Conservation (phyloP, 2,797 vertebrate species). For the Coracias cyanogaster region DNA sequence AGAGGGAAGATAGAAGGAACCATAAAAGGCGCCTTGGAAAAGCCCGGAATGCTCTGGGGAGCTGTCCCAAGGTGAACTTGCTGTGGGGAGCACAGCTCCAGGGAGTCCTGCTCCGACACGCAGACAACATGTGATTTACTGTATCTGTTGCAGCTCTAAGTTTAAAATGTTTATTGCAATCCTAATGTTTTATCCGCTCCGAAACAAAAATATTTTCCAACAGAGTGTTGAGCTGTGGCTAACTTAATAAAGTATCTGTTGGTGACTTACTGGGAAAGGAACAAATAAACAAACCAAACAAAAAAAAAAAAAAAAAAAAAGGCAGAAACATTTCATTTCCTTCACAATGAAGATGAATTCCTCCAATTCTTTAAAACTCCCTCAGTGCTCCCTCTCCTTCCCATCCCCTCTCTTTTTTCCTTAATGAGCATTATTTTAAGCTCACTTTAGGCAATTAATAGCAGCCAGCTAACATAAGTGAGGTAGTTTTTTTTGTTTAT, state of each 20-base stretch:
- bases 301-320: neutral
- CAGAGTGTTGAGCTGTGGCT: slow-evolving; percentile 14
- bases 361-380: neutral
- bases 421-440: neutral
- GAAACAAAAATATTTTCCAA: slow-evolving; percentile 30
- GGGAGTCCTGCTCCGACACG: neutral
- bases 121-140: slow-evolving; percentile 26
- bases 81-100: neutral
- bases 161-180: slow-evolving; percentile 31
- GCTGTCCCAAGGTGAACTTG: slow-evolving; percentile 28
- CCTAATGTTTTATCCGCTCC: neutral
- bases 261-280: slow-evolving; percentile 37
- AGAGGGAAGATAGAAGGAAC: neutral
- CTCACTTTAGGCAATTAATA: neutral
- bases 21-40: neutral
- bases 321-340: slow-evolving; percentile 32
- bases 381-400: neutral
- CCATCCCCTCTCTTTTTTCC: neutral
- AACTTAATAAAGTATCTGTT: slow-evolving; percentile 11
- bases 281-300: slow-evolving; percentile 39
- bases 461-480: neutral
- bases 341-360: slow-evolving; percentile 8
- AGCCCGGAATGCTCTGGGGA: neutral
- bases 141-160: slow-evolving; percentile 21
- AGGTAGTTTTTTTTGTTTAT: neutral